Conservation (phyloP, 2,888 invertebrate genomes). For the Nezara viridula region DNA sequence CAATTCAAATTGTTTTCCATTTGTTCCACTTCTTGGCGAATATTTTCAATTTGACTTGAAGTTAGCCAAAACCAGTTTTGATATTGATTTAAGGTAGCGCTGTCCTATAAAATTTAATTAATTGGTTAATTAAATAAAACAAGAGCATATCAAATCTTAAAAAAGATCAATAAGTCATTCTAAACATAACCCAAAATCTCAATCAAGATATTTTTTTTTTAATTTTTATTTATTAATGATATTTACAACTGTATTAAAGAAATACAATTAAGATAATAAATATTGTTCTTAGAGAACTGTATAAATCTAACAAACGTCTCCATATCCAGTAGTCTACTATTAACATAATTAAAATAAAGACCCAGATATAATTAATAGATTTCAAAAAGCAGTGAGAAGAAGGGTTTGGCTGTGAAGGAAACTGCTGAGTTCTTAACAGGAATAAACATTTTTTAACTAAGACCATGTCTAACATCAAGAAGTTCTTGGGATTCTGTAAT, state of each 20-base stretch:
- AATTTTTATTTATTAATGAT: too few relatives aligned
- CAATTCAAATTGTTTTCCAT: conserved; percentile 78
- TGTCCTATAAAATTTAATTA: conserved; percentile 58
- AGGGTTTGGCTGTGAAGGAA: too few relatives aligned
- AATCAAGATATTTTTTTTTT: too few relatives aligned
- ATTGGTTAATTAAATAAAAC: background rate
- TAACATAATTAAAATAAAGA: background rate
- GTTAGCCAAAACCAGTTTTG: conserved; percentile 84
- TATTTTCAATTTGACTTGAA: conserved; percentile 80
- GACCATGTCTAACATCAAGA: too few relatives aligned
- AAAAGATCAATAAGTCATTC: background rate
- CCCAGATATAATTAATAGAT: background rate
- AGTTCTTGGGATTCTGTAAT: too few relatives aligned
- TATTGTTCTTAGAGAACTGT: too few relatives aligned
- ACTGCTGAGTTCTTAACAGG: too few relatives aligned
- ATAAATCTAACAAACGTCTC: background rate
- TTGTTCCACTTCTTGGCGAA: conserved; percentile 79
- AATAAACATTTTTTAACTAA: too few relatives aligned
- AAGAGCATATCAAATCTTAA: background rate
- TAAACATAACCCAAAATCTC: background rate
- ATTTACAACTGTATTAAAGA: too few relatives aligned
- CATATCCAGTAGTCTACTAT: background rate
- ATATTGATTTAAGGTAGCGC: conserved; percentile 73
- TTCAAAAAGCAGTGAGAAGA: background rate
- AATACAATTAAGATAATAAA: too few relatives aligned